Evolutionary conservation across 2,797 vertebrate species (phyloP).

Genomic region (Peromyscus attwateri): DNA sequence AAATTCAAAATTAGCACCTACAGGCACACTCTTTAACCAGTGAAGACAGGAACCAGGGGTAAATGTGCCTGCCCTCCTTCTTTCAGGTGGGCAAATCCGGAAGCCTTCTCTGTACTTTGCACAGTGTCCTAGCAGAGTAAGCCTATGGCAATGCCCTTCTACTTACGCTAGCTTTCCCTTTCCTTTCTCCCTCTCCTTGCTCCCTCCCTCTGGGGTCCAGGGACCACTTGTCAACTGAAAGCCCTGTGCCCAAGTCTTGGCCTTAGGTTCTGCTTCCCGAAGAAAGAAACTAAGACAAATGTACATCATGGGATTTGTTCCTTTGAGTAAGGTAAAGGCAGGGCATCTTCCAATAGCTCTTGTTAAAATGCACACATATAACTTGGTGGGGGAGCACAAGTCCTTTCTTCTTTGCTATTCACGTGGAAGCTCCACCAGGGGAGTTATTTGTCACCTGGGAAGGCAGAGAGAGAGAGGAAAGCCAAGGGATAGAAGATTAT

Average conservation of each 20-base stretch:
- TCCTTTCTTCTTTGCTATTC: slow-evolving; percentile 43
- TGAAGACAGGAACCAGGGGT: background rate
- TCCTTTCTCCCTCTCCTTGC: background rate
- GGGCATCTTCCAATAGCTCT: slow-evolving; percentile 40
- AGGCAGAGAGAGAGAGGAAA: slow-evolving; percentile 51
- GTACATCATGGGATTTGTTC: background rate
- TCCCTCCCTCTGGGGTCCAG: background rate
- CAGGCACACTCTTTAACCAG: background rate
- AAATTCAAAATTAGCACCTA: background rate
- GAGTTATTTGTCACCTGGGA: slow-evolving; percentile 67
- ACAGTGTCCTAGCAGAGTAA: background rate
- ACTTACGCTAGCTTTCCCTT: background rate
- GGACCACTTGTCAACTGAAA: background rate
- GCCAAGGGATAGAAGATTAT: slow-evolving; percentile 63
- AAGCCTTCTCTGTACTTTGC: slow-evolving; percentile 3
- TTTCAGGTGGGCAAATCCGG: background rate
- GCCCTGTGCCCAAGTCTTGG: background rate
- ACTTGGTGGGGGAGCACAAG: slow-evolving; percentile 46
- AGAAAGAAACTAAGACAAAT: slow-evolving; percentile 52
- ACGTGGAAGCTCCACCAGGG: slow-evolving; percentile 20
- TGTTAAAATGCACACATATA: slow-evolving; percentile 48
- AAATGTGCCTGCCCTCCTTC: background rate
- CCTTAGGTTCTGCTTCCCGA: slow-evolving; percentile 42
- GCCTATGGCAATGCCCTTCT: background rate
- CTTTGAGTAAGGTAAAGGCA: slow-evolving; percentile 61